A percentile compares a stretch with the other conserved stretches of the same genome.
Evolutionary conservation across 2,888 invertebrate genomes (phyloP).

Genomic region (Leptopilina myrica): DNA sequence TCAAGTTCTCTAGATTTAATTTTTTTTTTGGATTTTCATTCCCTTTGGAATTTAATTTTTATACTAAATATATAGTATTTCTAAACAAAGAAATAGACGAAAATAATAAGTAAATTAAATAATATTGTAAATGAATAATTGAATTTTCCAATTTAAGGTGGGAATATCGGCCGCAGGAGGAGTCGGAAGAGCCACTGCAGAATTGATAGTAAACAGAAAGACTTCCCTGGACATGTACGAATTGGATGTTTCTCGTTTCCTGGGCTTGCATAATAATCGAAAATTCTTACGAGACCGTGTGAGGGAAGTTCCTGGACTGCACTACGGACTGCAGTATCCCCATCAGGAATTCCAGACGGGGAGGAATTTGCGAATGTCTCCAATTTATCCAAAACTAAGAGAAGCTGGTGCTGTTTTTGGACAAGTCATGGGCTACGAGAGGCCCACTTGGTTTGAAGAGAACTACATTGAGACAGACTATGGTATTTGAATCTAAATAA

Average conservation of each 20-base stretch:
- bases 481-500: slow-evolving; percentile 2
- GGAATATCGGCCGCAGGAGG: slow-evolving; percentile 98
- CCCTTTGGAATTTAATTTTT: too few species aligned
- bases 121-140: not conserved
- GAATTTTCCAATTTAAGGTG: slow-evolving; percentile 75
- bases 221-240: slow-evolving; percentile 92
- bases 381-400: slow-evolving; percentile 93
- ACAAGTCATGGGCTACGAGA: slow-evolving; percentile 98
- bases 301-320: slow-evolving; percentile 93
- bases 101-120: too few species aligned
- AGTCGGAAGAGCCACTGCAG: slow-evolving; percentile 92
- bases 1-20: too few species aligned
- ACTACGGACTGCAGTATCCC: slow-evolving; percentile 90
- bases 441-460: slow-evolving; percentile 93
- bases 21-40: too few species aligned
- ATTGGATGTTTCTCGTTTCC: slow-evolving; percentile 91
- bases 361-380: slow-evolving; percentile 94
- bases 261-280: slow-evolving; percentile 95
- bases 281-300: slow-evolving; percentile 94
- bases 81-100: too few species aligned
- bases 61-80: slow-evolving; percentile 7
- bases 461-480: slow-evolving; percentile 76
- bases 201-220: slow-evolving; percentile 90
- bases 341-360: slow-evolving; percentile 92
- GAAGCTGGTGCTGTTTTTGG: slow-evolving; percentile 97